Evolutionary conservation across 2,113 vertebrate species (phyloP).

Genomic region (Leptosomus discolor): DNA sequence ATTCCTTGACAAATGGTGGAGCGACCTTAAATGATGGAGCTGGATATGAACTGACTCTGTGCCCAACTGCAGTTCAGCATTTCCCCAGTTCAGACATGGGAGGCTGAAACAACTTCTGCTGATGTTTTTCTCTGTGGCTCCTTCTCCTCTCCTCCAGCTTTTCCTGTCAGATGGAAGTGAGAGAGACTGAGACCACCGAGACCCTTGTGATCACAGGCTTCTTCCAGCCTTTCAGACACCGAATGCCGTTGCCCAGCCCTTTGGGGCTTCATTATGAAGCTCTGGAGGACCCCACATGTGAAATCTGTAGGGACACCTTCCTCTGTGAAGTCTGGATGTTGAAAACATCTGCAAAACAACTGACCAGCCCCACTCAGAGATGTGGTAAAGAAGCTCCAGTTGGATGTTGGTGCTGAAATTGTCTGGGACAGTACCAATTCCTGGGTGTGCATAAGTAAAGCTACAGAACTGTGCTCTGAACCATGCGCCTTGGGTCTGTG

Average conservation of each 20-base stretch:
- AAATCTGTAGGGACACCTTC: not conserved
- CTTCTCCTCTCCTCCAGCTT: not conserved
- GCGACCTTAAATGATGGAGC: not conserved
- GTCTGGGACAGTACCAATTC: not conserved
- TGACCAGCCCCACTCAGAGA: not conserved
- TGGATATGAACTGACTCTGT: not conserved
- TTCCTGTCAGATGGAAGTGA: not conserved
- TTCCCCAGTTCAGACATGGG: not conserved
- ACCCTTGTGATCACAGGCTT: not conserved
- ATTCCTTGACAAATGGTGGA: not conserved
- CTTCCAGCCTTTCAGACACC: not conserved
- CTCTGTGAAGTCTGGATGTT: not conserved
- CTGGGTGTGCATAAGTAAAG: accelerated
- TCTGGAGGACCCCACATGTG: not conserved
- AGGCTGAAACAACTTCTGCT: not conserved
- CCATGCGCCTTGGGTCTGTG: accelerated
- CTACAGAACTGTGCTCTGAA: not conserved
- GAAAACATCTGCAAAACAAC: not conserved
- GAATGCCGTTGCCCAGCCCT: not conserved
- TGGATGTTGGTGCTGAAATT: not conserved
- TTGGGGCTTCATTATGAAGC: not conserved
- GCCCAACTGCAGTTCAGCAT: not conserved
- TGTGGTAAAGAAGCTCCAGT: not conserved
- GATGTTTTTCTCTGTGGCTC: not conserved
- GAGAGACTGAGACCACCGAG: no score